Conservation (phyloP, 64 coral and sea anemone genomes). For the Montipora capricornis region DNA sequence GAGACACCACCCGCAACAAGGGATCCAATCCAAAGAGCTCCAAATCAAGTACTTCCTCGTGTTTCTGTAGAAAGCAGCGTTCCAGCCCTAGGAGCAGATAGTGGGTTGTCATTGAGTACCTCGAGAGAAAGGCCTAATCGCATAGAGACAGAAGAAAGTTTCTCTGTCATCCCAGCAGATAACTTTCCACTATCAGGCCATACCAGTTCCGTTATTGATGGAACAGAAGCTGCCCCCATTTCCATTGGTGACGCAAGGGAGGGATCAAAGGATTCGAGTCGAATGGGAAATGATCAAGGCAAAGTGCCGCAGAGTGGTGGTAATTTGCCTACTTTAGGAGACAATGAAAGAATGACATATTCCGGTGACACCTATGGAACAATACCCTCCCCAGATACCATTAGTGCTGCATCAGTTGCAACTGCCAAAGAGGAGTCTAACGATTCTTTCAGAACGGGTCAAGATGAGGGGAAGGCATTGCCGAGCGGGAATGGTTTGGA, state of each 20-base stretch:
- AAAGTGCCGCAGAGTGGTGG: neutral
- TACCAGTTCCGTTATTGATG: neutral
- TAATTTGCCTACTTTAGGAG: neutral
- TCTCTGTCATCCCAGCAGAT: neutral
- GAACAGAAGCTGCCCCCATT: neutral
- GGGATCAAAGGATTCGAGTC: neutral
- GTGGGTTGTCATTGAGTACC: neutral
- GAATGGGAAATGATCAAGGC: neutral
- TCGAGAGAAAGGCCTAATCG: neutral
- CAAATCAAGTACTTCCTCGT: neutral
- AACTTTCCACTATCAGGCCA: neutral
- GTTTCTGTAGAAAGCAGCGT: neutral
- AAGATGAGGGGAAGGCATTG: neutral
- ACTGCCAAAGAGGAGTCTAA: neutral
- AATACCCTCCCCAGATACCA: neutral
- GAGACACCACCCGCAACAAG: neutral
- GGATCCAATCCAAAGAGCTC: neutral
- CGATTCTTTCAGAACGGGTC: neutral
- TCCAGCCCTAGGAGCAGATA: neutral
- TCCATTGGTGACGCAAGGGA: neutral
- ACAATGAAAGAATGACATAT: neutral
- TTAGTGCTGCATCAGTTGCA: neutral
- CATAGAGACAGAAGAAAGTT: neutral
- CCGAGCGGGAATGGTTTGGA: neutral
- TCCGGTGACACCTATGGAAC: conserved; percentile 81